phyloP scores from a whole-genome alignment of 2,113 vertebrate genomes.

The Cyprichromis sp. region DNA sequence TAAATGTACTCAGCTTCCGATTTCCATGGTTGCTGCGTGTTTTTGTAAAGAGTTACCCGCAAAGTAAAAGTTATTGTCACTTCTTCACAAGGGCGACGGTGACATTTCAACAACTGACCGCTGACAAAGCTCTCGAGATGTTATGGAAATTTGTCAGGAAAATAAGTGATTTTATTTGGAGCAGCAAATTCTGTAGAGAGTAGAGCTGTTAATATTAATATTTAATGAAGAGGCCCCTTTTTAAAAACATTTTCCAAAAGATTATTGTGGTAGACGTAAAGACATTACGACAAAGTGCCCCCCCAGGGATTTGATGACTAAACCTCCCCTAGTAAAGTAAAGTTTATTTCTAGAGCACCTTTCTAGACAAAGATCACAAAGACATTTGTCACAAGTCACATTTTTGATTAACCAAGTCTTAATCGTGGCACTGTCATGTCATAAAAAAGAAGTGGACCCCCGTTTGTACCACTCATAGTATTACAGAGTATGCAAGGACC shows the following conservation, averaged over 20 bases:
- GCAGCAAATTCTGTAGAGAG: background rate
- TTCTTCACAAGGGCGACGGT: background rate
- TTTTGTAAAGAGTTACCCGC: background rate
- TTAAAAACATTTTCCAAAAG: rapidly evolving
- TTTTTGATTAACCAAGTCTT: background rate
- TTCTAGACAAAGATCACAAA: background rate
- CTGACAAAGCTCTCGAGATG: background rate
- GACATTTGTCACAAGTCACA: background rate
- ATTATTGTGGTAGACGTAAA: background rate
- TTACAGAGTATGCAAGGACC: rapidly evolving
- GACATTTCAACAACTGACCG: background rate
- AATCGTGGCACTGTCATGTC: background rate
- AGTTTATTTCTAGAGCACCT: background rate
- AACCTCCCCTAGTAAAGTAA: background rate
- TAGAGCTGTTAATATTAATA: background rate
- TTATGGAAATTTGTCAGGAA: background rate
- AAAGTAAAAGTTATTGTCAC: background rate
- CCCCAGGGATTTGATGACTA: background rate
- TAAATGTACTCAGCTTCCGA: background rate
- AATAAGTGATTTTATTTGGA: background rate
- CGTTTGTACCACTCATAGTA: background rate
- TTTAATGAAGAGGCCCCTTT: background rate
- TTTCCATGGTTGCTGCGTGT: background rate
- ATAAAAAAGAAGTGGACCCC: background rate
- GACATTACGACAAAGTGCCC: background rate